These are phyloP conservation scores for Halesus radiatus DNA, from an alignment of 1,140 invertebrate species.

Conservation along the genomic window DNA sequence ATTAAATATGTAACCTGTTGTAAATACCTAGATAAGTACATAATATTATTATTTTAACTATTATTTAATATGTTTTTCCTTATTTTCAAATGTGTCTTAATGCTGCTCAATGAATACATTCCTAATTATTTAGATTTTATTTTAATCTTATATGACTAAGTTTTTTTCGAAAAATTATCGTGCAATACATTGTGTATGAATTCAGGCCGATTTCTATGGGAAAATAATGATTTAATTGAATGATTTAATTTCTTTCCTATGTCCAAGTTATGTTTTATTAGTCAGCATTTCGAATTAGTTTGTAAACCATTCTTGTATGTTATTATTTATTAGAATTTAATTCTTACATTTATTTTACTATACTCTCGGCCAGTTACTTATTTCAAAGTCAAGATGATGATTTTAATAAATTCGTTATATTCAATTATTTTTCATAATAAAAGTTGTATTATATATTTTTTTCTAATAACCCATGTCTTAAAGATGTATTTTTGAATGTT, in stretches of 20 bases:
- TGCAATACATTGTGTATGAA: no score
- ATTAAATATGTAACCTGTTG: background rate
- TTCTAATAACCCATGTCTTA: no score
- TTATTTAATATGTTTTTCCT: background rate
- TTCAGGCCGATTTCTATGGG: no score
- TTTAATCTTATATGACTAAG: no score
- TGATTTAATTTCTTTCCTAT: no score
- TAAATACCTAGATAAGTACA: conserved; percentile 3
- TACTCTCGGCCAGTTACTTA: conserved; percentile 27
- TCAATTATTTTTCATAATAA: no score
- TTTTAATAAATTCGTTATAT: background rate
- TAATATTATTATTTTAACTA: background rate
- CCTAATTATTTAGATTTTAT: conserved; percentile 27
- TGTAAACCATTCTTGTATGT: background rate
- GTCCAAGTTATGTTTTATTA: background rate
- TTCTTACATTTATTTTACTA: background rate
- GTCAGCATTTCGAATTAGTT: conserved; percentile 13
- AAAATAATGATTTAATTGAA: no score
- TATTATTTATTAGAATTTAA: conserved; percentile 9
- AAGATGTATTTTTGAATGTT: background rate
- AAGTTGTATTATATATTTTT: no score
- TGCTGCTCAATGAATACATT: conserved; percentile 56
- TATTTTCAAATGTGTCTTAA: conserved; percentile 42
- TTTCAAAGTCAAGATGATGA: background rate
- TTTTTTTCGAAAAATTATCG: no score